Base-by-base conservation (phyloP, 2,888 invertebrate species). In the Melinaea marsaeus region DNA sequence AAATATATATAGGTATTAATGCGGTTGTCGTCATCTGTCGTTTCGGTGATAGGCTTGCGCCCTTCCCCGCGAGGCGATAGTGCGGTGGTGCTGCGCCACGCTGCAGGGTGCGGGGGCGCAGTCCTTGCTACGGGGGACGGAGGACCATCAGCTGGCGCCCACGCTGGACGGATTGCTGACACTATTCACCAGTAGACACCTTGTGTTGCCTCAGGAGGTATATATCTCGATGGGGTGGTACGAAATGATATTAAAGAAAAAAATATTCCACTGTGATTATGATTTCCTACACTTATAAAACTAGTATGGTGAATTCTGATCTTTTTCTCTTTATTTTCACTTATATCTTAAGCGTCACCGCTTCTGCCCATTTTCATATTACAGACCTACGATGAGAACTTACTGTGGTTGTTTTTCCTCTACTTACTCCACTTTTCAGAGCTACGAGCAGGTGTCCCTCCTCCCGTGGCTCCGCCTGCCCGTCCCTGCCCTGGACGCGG, bases 391-490 rank as follows among this genome's bases (percentile, higher is more conserved):
- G 22, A 22, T 22, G 22, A 22, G 22, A 22, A 22, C 22, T 22
- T 22, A 22, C 22, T 22, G 22, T 22, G 22, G 22, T 22, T 22
- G 22, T 22, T 22, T 22, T 22, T 22, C 22, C 22, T 22, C 9
- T 9, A 2, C 11, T 9, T 9, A 7, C 9, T 32, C 9, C 32
- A 7, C 7, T 32, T 6, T 32, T 9, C 32, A 51, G 51, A 32
- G 51, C 9, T 51, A 51, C 51, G 76, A 81, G 3, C 80, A 83
- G 55, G 80, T 83, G 2, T 74, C 76, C 5, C 68, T 65, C n/a
- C 69, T 91, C 42, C 88, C 90, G 22, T 91, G 91, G 91, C 61
- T 67, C 58, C 73, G 79, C 3, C 73, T 91, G 9, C 84, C 86
- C 0, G 79, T 79, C 55, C 59, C 64, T 0, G 83, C 81, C 2